Percentiles rank a stretch among this genome's conserved stretches.
These are phyloP conservation scores for Hemicordylus capensis DNA, from an alignment of 2,113 vertebrate genomes.

Conservation along the genomic window DNA sequence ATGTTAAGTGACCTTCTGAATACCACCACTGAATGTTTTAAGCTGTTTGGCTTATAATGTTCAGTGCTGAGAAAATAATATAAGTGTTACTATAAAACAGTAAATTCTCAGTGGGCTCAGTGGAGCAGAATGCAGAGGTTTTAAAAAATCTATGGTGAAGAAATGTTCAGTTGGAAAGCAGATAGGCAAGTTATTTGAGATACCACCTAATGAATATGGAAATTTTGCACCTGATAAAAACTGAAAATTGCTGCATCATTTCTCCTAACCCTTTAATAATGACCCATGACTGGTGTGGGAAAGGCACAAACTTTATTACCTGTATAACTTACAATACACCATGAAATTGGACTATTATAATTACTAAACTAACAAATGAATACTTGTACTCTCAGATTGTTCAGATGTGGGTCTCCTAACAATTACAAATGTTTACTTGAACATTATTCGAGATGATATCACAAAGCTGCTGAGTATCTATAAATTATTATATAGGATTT, in stretches of 20 bases:
- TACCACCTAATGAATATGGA: neutral
- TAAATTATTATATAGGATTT: neutral
- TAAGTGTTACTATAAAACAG: neutral
- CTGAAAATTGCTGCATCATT: neutral
- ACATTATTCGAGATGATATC: neutral
- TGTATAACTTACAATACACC: neutral
- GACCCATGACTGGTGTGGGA: neutral
- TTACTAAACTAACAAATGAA: neutral
- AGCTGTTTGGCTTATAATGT: neutral
- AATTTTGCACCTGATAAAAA: neutral
- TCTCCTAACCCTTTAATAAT: neutral
- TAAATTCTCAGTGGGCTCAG: neutral
- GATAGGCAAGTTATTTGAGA: neutral
- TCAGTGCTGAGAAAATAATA: neutral
- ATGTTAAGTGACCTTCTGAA: neutral
- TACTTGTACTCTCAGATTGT: neutral
- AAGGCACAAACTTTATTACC: neutral
- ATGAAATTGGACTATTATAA: neutral
- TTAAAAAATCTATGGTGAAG: conserved; percentile 14
- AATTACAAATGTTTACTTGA: neutral
- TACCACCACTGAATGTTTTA: neutral
- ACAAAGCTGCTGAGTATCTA: neutral
- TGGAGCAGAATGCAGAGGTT: neutral
- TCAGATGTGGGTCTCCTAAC: neutral
- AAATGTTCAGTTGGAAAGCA: neutral